Conservation (phyloP, 2,113 vertebrate genomes). For the Symphodus melops region DNA sequence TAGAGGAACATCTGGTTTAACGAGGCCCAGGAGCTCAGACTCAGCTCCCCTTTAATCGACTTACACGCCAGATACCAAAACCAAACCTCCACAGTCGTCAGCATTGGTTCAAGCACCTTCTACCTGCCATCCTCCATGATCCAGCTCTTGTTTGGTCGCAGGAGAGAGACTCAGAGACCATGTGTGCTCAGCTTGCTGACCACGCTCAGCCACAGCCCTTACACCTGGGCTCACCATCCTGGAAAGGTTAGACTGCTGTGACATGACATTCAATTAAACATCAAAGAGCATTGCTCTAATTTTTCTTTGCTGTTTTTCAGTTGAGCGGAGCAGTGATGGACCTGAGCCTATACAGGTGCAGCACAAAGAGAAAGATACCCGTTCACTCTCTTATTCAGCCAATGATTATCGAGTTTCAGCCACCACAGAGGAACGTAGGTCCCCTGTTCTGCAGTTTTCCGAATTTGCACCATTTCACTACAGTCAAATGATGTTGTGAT, state of each 20-base stretch:
- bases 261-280: neutral
- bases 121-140: slow-evolving; percentile 71
- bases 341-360: slow-evolving; percentile 82
- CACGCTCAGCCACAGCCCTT: slow-evolving; percentile 73
- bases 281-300: neutral
- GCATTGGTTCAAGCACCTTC: slow-evolving; percentile 62
- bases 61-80: slow-evolving; percentile 47
- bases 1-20: slow-evolving; percentile 73
- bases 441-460: neutral
- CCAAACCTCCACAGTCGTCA: slow-evolving; percentile 48
- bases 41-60: slow-evolving; percentile 62
- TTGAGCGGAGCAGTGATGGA: slow-evolving; percentile 67
- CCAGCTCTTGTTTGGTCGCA: slow-evolving; percentile 18
- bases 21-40: slow-evolving; percentile 45
- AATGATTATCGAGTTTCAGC: slow-evolving; percentile 74
- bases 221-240: slow-evolving; percentile 36
- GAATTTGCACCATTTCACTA: neutral
- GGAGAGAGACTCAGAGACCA: neutral
- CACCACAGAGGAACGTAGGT: slow-evolving; percentile 69
- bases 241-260: slow-evolving; percentile 69
- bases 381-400: slow-evolving; percentile 71
- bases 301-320: slow-evolving; percentile 65
- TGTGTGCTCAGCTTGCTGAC: slow-evolving; percentile 79
- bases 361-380: slow-evolving; percentile 74
- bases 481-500: neutral